phyloP scores from a whole-genome alignment of 2,113 vertebrate species.

The Ardeotis arabs region DNA sequence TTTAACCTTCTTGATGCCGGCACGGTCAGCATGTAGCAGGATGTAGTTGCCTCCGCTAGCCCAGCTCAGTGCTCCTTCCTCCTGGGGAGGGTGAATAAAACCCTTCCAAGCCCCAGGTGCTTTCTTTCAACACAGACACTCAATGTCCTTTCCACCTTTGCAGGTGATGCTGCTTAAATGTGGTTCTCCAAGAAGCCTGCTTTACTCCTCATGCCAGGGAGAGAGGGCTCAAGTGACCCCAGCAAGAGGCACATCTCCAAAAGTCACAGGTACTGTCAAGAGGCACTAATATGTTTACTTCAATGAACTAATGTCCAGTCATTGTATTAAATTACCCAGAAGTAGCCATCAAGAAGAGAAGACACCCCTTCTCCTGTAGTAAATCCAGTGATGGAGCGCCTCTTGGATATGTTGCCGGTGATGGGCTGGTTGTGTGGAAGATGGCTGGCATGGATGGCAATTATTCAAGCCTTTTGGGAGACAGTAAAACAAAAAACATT shows the following conservation, averaged over 20 bases:
- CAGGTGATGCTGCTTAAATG: neutral
- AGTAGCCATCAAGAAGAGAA: neutral
- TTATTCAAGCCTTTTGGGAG: neutral
- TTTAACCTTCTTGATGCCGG: neutral
- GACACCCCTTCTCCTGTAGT: neutral
- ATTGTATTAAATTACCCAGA: neutral
- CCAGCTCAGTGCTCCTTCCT: neutral
- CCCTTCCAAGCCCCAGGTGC: neutral
- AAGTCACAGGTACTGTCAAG: neutral
- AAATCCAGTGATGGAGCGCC: neutral
- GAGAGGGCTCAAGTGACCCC: neutral
- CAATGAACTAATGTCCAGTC: neutral
- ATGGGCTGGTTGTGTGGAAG: neutral
- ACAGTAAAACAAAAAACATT: neutral
- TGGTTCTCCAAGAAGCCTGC: neutral
- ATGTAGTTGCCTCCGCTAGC: neutral
- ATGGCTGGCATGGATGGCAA: neutral
- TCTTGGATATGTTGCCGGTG: neutral
- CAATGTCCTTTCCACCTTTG: neutral
- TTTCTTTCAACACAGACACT: neutral
- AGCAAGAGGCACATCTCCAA: neutral
- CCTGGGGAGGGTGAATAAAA: neutral
- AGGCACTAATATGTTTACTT: neutral
- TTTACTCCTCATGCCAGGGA: neutral
- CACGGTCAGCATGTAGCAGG: neutral